Percentiles rank a stretch among this genome's conserved stretches.
phyloP scores from a whole-genome alignment of 2,113 vertebrate genomes.

The Perca schrenkii region DNA sequence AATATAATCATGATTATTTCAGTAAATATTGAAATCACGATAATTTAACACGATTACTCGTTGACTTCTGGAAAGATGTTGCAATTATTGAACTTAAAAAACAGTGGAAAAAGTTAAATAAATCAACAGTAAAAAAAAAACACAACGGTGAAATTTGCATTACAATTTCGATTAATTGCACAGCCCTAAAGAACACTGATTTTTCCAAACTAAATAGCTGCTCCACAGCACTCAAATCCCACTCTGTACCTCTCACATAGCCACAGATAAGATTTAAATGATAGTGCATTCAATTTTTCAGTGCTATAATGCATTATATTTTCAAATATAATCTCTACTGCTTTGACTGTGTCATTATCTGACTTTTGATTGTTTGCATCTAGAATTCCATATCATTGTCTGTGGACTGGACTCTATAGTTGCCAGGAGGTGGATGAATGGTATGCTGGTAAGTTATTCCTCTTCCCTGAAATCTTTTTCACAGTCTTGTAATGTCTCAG shows the following conservation, averaged over 20 bases:
- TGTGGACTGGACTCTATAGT: conserved; percentile 97
- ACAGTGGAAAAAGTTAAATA: no score
- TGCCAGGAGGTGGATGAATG: conserved; percentile 97
- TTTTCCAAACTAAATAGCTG: not conserved
- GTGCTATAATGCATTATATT: not conserved
- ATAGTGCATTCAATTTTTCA: not conserved
- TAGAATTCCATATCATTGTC: conserved; percentile 97
- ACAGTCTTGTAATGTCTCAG: not conserved
- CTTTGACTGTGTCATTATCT: not conserved
- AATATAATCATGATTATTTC: no score
- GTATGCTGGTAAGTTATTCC: conserved; percentile 90
- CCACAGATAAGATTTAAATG: not conserved
- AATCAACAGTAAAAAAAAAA: no score
- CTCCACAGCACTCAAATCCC: not conserved
- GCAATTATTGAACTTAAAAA: no score
- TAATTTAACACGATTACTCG: no score
- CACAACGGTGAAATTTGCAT: no score
- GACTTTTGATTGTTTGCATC: conserved; percentile 11
- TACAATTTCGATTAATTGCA: no score
- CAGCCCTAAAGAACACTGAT: not conserved
- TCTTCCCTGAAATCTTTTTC: not conserved
- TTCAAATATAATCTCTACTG: not conserved
- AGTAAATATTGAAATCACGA: no score
- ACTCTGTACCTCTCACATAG: not conserved
- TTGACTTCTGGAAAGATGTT: no score